Evolutionary conservation across 2,888 invertebrate genomes (phyloP).

Genomic region (Dryadula phaetusa): DNA sequence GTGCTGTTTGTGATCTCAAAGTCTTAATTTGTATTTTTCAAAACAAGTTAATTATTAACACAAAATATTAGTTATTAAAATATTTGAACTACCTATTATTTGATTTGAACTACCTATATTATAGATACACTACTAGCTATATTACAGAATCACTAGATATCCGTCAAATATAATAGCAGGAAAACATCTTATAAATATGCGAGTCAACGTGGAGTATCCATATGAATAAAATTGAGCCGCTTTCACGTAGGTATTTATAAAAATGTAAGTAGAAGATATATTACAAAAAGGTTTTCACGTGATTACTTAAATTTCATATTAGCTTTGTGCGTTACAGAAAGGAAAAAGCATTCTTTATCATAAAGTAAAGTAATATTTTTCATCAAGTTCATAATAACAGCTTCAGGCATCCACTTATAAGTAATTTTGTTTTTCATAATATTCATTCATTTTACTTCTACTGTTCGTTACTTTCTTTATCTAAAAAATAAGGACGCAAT

Average conservation of each 20-base stretch:
- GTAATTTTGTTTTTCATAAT: conserved; percentile 13
- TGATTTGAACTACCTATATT: too few species aligned
- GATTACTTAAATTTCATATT: conserved; percentile 22
- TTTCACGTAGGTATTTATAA: conserved; percentile 8
- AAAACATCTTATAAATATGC: too few species aligned
- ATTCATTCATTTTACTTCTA: neutral
- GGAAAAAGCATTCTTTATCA: conserved; percentile 18
- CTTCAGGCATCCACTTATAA: conserved; percentile 18
- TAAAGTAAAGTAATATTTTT: conserved; percentile 18
- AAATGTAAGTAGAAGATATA: conserved; percentile 3
- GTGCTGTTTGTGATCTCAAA: too few species aligned
- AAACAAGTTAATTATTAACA: too few species aligned
- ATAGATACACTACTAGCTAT: too few species aligned
- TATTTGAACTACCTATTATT: too few species aligned
- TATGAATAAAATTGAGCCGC: conserved; percentile 6
- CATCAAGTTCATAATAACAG: conserved; percentile 18
- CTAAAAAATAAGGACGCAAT: neutral
- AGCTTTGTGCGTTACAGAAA: conserved; percentile 12
- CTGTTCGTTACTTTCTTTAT: neutral
- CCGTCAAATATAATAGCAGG: too few species aligned
- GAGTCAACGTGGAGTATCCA: too few species aligned
- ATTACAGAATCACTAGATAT: too few species aligned
- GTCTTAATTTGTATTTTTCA: too few species aligned
- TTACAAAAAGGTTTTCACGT: conserved; percentile 10
- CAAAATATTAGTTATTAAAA: too few species aligned